A percentile compares a stretch with the other conserved stretches of the same genome.
phyloP scores from a whole-genome alignment of 2,797 vertebrate species.

The Notolabrus celidotus region DNA sequence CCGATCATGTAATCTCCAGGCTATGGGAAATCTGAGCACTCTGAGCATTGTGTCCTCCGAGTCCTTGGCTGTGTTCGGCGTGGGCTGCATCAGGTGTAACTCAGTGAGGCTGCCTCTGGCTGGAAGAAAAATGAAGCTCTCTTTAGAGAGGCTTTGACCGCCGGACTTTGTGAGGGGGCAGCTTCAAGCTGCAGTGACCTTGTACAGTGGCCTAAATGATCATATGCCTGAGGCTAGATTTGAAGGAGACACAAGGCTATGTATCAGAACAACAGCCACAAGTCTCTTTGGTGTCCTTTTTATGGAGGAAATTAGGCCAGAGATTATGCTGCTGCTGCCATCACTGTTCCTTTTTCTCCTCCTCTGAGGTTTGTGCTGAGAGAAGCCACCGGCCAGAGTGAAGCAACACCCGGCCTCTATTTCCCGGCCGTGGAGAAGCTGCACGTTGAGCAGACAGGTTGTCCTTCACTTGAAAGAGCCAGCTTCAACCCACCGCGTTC shows the following conservation, averaged over 20 bases:
- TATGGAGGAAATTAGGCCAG: conserved; percentile 65
- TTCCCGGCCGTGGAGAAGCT: not conserved
- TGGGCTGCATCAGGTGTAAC: conserved; percentile 49
- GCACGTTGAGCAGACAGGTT: conserved; percentile 5
- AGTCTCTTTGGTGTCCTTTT: conserved; percentile 47
- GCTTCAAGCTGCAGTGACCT: conserved; percentile 37
- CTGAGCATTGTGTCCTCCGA: conserved; percentile 51
- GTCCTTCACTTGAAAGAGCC: conserved; percentile 31
- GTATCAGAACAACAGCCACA: conserved; percentile 47
- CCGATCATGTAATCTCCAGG: conserved; percentile 49
- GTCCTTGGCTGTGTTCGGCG: conserved; percentile 27
- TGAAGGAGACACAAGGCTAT: conserved; percentile 27
- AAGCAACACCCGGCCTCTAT: not conserved
- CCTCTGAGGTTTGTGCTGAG: conserved; percentile 22
- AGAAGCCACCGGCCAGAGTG: conserved; percentile 10
- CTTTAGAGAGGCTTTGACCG: conserved; percentile 24
- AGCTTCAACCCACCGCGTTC: conserved; percentile 21
- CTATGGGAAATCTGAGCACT: conserved; percentile 48
- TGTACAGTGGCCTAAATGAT: conserved; percentile 43
- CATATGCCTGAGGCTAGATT: conserved; percentile 40
- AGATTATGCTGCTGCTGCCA: conserved; percentile 52
- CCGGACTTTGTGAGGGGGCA: not conserved
- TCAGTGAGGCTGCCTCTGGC: conserved; percentile 12
- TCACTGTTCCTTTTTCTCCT: conserved; percentile 44
- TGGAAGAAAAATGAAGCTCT: conserved; percentile 10